Evolutionary conservation across 92 coral and sea anemone genomes (phyloP).

Genomic region (Parazoanthus atlanticus): DNA sequence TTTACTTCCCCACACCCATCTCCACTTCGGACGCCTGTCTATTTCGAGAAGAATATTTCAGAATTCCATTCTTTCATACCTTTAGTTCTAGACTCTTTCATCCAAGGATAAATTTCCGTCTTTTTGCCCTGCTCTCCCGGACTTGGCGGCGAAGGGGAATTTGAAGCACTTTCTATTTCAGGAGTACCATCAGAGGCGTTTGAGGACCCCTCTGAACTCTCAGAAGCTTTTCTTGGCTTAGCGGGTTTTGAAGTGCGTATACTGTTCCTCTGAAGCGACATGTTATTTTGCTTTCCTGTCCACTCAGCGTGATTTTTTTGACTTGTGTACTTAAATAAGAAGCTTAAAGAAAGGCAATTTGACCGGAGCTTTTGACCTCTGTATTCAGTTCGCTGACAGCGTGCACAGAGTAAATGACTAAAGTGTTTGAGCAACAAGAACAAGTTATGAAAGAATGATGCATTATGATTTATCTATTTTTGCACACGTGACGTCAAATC

Average conservation of each 20-base stretch:
- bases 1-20: slow-evolving; percentile 27
- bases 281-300: slow-evolving; percentile 53
- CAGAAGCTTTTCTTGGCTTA: slow-evolving; percentile 37
- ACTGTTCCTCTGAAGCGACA: slow-evolving; percentile 32
- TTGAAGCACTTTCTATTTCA: slow-evolving; percentile 32
- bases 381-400: slow-evolving; percentile 59
- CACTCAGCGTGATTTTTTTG: slow-evolving; percentile 55
- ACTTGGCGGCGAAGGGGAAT: slow-evolving; percentile 36
- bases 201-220: slow-evolving; percentile 45
- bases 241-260: slow-evolving; percentile 32
- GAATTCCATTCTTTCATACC: slow-evolving; percentile 56
- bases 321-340: slow-evolving; percentile 35
- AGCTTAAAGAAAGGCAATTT: slow-evolving; percentile 51
- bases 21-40: background rate
- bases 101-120: slow-evolving; percentile 87
- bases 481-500: slow-evolving; percentile 65
- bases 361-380: slow-evolving; percentile 78
- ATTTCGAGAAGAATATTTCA: background rate
- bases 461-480: slow-evolving; percentile 79
- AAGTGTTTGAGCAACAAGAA: slow-evolving; percentile 48
- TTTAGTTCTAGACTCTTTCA: slow-evolving; percentile 93
- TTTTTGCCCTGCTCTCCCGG: slow-evolving; percentile 35
- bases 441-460: slow-evolving; percentile 72
- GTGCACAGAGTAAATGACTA: slow-evolving; percentile 40
- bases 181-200: slow-evolving; percentile 32